Conservation (phyloP, 2,113 vertebrate species). For the Scartelaos histophorus region DNA sequence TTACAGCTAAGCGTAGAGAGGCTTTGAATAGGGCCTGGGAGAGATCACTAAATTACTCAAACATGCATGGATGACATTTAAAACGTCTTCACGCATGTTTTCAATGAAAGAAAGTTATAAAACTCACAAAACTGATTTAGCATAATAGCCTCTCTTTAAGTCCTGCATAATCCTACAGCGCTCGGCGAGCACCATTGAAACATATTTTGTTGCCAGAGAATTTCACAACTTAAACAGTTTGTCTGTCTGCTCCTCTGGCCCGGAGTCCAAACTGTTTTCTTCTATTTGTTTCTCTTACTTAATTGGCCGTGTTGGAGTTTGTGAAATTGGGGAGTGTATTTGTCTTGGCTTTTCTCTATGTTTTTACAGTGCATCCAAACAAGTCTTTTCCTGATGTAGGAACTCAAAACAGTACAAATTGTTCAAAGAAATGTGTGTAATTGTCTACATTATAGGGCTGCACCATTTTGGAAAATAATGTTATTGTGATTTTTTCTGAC, state of each 20-base stretch:
- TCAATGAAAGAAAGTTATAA: too few species aligned
- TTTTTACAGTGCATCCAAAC: constrained; percentile 17
- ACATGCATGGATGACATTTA: too few species aligned
- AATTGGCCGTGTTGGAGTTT: constrained; percentile 10
- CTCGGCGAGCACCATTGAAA: constrained; percentile 37
- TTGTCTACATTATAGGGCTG: not conserved
- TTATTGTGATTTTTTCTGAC: too few species aligned
- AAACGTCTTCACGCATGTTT: too few species aligned
- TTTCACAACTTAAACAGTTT: constrained; percentile 46
- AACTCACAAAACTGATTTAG: too few species aligned
- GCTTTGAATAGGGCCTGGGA: too few species aligned
- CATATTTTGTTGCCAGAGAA: constrained; percentile 10
- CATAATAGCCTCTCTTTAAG: too few species aligned
- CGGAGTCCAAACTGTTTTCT: constrained; percentile 19
- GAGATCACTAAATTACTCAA: too few species aligned
- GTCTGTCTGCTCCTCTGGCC: constrained; percentile 24
- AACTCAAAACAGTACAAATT: constrained; percentile 30
- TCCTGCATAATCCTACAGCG: not conserved
- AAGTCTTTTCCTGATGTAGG: constrained; percentile 24
- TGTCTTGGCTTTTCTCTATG: constrained; percentile 25
- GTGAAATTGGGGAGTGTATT: constrained; percentile 22
- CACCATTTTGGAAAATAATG: too few species aligned
- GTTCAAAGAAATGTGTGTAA: constrained; percentile 22
- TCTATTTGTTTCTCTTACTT: constrained; percentile 7
- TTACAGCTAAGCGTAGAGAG: too few species aligned